phyloP scores from a whole-genome alignment of 2,113 vertebrate genomes.

The Hepsetus odoe region DNA sequence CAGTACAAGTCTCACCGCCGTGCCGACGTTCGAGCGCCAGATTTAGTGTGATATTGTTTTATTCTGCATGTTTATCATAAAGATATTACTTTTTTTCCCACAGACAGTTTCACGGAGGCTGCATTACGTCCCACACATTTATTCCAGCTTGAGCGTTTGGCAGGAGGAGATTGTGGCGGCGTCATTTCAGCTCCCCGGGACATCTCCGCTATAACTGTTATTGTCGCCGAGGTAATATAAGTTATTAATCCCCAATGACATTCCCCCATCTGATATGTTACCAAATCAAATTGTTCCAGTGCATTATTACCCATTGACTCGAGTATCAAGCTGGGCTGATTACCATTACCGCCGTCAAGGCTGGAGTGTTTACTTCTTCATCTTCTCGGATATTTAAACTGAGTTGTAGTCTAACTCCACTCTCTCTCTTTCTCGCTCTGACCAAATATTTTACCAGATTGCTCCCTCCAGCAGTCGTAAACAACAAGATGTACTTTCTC shows the following conservation, averaged over 20 bases:
- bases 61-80: conserved; percentile 58
- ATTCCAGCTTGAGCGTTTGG: conserved; percentile 47
- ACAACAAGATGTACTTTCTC: not conserved
- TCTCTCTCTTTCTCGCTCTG: too few relatives aligned
- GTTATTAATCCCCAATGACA: conserved; percentile 55
- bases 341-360: conserved; percentile 18
- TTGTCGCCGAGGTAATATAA: conserved; percentile 61
- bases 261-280: conserved; percentile 56
- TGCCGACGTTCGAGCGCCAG: conserved; percentile 42
- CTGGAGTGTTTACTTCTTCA: conserved; percentile 30
- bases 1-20: conserved; percentile 53
- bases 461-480: conserved; percentile 32
- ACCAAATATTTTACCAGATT: conserved; percentile 41
- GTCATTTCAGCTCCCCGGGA: conserved; percentile 59
- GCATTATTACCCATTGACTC: conserved; percentile 41
- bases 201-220: conserved; percentile 50
- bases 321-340: not conserved
- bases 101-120: conserved; percentile 44
- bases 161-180: conserved; percentile 54
- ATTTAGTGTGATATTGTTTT: conserved; percentile 57
- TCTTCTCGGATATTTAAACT: conserved; percentile 49
- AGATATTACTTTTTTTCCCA: conserved; percentile 43
- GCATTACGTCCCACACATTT: conserved; percentile 54
- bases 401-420: conserved; percentile 41
- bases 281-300: conserved; percentile 46